Conservation (phyloP, 2,113 vertebrate genomes). For the Phoxinus phoxinus region DNA sequence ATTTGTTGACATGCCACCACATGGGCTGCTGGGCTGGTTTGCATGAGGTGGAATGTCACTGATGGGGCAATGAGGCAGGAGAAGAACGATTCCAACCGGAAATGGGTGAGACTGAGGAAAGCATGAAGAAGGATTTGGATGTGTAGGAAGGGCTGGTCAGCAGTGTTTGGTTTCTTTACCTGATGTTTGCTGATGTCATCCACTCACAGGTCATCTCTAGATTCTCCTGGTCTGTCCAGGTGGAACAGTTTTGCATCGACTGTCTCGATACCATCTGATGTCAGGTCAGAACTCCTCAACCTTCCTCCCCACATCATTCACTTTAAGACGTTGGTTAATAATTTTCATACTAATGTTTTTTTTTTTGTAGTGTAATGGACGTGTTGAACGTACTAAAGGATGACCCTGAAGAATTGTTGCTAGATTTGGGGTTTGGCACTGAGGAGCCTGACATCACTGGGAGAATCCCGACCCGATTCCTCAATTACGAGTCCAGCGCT, state of each 20-base stretch:
- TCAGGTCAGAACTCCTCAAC: slow-evolving; percentile 57
- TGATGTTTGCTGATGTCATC: slow-evolving; percentile 59
- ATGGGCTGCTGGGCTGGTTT: slow-evolving; percentile 39
- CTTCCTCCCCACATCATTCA: not conserved
- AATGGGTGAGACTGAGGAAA: not conserved
- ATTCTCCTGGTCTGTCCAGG: slow-evolving; percentile 69
- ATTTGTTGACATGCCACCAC: slow-evolving; percentile 5
- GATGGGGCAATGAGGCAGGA: slow-evolving; percentile 12
- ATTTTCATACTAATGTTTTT: slow-evolving; percentile 59
- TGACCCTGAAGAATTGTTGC: slow-evolving; percentile 89
- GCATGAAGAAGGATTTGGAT: not conserved
- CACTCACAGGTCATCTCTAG: slow-evolving; percentile 68
- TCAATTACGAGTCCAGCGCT: slow-evolving; percentile 80
- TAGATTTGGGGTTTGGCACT: slow-evolving; percentile 89
- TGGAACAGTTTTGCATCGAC: slow-evolving; percentile 74
- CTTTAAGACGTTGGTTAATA: not conserved
- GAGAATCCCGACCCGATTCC: slow-evolving; percentile 87
- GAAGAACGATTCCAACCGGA: not conserved
- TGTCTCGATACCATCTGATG: slow-evolving; percentile 54
- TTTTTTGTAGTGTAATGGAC: slow-evolving; percentile 78
- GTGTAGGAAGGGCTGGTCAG: not conserved
- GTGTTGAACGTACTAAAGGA: slow-evolving; percentile 80
- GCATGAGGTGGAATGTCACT: slow-evolving; percentile 53
- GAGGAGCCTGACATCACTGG: slow-evolving; percentile 85
- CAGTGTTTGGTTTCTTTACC: not conserved